These are phyloP conservation scores for Trichomycterus rosablanca DNA, from an alignment of 2,113 vertebrate genomes.

Conservation along the genomic window DNA sequence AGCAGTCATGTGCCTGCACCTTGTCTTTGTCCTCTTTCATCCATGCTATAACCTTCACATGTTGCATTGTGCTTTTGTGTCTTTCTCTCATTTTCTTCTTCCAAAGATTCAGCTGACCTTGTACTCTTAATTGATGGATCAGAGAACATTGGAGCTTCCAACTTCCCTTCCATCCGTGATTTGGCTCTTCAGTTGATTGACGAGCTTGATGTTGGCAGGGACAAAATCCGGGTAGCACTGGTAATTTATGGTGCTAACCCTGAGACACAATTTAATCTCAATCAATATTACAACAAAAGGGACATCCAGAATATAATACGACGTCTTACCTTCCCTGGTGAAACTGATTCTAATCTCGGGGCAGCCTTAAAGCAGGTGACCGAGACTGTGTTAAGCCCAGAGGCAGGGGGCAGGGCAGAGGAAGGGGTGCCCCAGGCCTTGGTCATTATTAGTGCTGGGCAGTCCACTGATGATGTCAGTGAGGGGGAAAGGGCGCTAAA, in stretches of 20 bases:
- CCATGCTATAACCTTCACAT: constrained; percentile 86
- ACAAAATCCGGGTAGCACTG: constrained; percentile 85
- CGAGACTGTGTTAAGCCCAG: constrained; percentile 75
- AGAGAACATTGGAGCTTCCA: constrained; percentile 87
- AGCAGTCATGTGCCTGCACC: constrained; percentile 74
- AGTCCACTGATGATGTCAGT: constrained; percentile 85
- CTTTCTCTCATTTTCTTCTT: constrained; percentile 63
- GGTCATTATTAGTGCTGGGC: constrained; percentile 84
- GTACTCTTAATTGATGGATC: constrained; percentile 99
- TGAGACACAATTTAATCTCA: constrained; percentile 82
- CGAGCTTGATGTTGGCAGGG: constrained; percentile 79
- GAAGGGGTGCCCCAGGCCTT: constrained; percentile 87
- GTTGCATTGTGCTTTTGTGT: constrained; percentile 79
- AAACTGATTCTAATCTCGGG: constrained; percentile 81
- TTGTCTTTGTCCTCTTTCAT: constrained; percentile 53
- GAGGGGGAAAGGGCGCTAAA: constrained; percentile 80
- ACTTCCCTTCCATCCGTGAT: constrained; percentile 85
- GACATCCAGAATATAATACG: constrained; percentile 80
- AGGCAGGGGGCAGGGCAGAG: constrained; percentile 85
- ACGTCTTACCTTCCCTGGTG: constrained; percentile 73
- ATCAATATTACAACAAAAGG: constrained; percentile 77
- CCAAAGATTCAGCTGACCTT: constrained; percentile 93
- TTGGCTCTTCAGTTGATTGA: constrained; percentile 92
- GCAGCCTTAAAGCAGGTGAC: constrained; percentile 83
- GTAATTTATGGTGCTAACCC: constrained; percentile 80